Evolutionary conservation across 2,113 vertebrate species (phyloP), one percentile per base, ranked within the genome.

Genomic region (Mus musculus): DNA sequence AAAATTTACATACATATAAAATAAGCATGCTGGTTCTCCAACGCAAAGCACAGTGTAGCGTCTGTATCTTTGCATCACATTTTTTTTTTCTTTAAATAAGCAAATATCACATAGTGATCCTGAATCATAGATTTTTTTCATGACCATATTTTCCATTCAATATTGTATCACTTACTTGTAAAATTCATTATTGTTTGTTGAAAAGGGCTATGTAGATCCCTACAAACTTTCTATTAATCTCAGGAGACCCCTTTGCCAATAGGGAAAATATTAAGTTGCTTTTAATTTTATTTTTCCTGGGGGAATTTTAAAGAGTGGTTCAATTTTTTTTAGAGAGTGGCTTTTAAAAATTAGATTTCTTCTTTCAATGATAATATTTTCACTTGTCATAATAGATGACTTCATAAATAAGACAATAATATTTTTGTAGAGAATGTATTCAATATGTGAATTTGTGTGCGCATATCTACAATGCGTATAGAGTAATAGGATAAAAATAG

Each of bases 1-100:
- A 98, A 59, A 95, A 97, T 93, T 97, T 97, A 88, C 94, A 96
- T 97, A 95, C 93, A 97, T 95, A 96, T 97, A 96, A 97, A 97
- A 92, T 93, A 96, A 97, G 91, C 72, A 77, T 46, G 89, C 28
- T 93, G 87, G 78, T 90, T 95, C 90, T 69, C 89, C 96, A 73
- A 78, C 94, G 93, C 78, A 33, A 88, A 95, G 77, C 56, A 96
- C 73, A 94, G 54, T 19, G 54, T 78, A 88, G 97, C 97, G 96
- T 98, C 96, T 98, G 75, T 97, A 98, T 97, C 89, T 92, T 91
- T 85, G 95, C 91, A 94, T 93, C 89, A 95, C 80, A 54, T 84
- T 97, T 92, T 97, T 89, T 97, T 88, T 97, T 97, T 76, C 78
- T 94, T 95, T 78, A 78, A 97, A 75, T 89, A 95, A 97, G 93